Conservation (phyloP, 2,888 invertebrate species). For the Drosophila fulvimacula region DNA sequence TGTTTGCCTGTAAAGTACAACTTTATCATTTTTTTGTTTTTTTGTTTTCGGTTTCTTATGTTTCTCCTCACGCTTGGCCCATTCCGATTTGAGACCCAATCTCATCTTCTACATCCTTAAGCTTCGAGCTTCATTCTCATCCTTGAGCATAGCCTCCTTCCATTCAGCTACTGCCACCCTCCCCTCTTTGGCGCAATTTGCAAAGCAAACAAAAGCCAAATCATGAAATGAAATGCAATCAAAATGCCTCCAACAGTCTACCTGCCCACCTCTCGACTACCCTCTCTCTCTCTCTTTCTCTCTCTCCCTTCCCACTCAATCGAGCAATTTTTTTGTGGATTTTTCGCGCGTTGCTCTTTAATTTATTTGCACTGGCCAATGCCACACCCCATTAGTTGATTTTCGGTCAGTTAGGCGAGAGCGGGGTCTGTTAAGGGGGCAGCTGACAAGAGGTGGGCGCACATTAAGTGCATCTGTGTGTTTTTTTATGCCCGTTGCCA, state of each 20-base stretch:
- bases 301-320: neutral
- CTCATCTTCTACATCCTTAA: neutral
- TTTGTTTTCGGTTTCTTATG: neutral
- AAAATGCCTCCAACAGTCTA: constrained; percentile 56
- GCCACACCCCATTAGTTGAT: constrained; percentile 74
- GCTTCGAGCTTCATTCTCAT: neutral
- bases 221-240: constrained; percentile 74
- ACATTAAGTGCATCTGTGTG: constrained; percentile 64
- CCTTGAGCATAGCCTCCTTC: neutral
- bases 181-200: constrained; percentile 60
- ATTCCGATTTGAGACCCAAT: neutral
- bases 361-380: constrained; percentile 76
- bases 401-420: constrained; percentile 4
- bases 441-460: constrained; percentile 42
- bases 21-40: neutral
- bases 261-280: constrained; percentile 4
- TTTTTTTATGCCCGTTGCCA: constrained; percentile 25
- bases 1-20: neutral
- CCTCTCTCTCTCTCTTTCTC: neutral
- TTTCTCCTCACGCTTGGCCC: neutral
- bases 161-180: neutral
- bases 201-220: constrained; percentile 73
- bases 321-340: constrained; percentile 35
- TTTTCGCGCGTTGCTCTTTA: constrained; percentile 71
- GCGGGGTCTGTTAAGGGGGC: neutral